A percentile compares a stretch with the other conserved stretches of the same genome.
These are phyloP conservation scores for Elgonia sp. DNA, from an alignment of 2,888 invertebrate genomes.

Conservation along the genomic window DNA sequence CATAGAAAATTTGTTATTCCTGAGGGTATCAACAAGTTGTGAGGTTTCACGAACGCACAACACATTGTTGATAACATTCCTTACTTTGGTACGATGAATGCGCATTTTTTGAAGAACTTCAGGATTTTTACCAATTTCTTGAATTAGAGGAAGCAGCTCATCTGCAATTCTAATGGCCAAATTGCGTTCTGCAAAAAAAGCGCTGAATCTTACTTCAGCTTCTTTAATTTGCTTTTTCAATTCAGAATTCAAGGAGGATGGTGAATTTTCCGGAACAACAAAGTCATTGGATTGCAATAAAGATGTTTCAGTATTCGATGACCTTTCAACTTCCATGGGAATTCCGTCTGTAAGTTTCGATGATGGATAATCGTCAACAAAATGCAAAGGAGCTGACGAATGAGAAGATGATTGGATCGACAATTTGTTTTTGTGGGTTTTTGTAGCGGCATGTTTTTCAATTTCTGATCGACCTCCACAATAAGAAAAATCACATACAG, in stretches of 20 bases:
- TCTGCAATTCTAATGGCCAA: conserved; percentile 5
- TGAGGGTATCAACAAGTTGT: not conserved
- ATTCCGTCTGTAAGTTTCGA: not conserved
- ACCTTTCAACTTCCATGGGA: not conserved
- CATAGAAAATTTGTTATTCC: conserved; percentile 30
- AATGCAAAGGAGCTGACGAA: no score
- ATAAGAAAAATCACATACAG: not conserved
- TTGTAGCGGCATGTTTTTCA: not conserved
- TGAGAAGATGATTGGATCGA: not conserved
- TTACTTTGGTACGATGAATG: conserved; percentile 9
- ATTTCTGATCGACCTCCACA: not conserved
- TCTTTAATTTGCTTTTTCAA: not conserved
- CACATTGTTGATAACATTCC: conserved; percentile 20
- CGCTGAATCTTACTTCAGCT: not conserved
- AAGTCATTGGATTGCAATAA: not conserved
- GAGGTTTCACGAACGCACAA: conserved; percentile 14
- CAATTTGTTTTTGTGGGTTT: not conserved
- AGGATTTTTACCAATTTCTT: conserved; percentile 33
- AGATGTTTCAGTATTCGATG: not conserved
- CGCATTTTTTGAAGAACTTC: not conserved
- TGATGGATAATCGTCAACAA: no score
- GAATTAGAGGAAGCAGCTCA: conserved; percentile 5
- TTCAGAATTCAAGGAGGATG: not conserved
- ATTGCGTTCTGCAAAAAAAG: conserved; percentile 37
- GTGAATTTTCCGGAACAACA: not conserved